A percentile compares a stretch with the other conserved stretches of the same genome.
Evolutionary conservation across 2,113 vertebrate genomes (phyloP).

Genomic region (Misgurnus mizolepis): DNA sequence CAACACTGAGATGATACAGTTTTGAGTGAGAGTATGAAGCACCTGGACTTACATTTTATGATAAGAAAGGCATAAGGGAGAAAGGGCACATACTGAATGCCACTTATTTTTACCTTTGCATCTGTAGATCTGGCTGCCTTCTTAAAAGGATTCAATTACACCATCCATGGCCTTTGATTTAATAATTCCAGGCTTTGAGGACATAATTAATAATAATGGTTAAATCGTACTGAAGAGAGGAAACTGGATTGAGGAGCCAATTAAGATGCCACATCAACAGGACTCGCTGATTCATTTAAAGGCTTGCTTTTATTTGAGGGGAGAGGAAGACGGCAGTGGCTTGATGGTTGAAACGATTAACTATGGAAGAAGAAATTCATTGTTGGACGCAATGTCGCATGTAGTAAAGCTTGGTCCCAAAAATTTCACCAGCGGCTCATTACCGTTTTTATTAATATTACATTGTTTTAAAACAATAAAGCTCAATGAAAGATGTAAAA

Average conservation of each 20-base stretch:
- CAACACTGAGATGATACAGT: background rate
- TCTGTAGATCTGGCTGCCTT: conserved; percentile 36
- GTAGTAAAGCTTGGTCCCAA: background rate
- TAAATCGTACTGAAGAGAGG: conserved; percentile 70
- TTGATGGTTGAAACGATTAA: conserved; percentile 3
- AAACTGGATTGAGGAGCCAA: conserved; percentile 51
- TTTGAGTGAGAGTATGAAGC: background rate
- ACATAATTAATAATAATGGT: conserved; percentile 72
- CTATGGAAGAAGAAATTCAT: conserved; percentile 6
- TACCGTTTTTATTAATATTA: background rate
- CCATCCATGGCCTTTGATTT: conserved; percentile 57
- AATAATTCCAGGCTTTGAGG: conserved; percentile 62
- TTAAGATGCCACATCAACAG: conserved; percentile 35
- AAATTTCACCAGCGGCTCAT: background rate
- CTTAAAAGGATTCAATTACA: conserved; percentile 54
- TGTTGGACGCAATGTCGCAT: background rate
- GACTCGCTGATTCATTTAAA: conserved; percentile 28
- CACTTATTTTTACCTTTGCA: conserved; percentile 22
- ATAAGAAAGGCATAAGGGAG: background rate
- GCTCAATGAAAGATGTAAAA: background rate
- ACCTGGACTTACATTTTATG: background rate
- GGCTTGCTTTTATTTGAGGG: background rate
- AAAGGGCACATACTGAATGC: background rate
- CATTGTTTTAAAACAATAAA: background rate
- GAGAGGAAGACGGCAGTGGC: background rate